Percentiles rank a stretch among this genome's conserved stretches.
Conservation (phyloP, 2,113 vertebrate genomes). For the Choloepus hoffmanni region DNA sequence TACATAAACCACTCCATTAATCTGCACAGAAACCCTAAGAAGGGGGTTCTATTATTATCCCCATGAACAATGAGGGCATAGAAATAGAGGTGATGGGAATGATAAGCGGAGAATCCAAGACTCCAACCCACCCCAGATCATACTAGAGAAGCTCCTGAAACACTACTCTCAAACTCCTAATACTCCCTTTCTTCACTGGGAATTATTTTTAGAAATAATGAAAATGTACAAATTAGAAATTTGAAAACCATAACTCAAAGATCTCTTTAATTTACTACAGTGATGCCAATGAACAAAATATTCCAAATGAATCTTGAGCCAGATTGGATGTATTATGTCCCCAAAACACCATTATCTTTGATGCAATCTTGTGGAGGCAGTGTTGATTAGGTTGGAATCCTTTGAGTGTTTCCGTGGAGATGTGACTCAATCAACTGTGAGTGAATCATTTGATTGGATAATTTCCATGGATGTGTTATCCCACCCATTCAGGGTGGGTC, state of each 20-base stretch:
- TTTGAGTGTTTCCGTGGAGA: too few relatives aligned
- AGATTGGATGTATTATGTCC: too few relatives aligned
- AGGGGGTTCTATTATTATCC: not conserved
- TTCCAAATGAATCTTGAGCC: not conserved
- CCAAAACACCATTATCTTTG: too few relatives aligned
- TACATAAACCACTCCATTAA: not conserved
- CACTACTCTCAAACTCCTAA: not conserved
- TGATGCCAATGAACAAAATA: not conserved
- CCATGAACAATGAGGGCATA: accelerated
- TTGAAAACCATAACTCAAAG: not conserved
- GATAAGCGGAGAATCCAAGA: not conserved
- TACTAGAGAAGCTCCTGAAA: not conserved
- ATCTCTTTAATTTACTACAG: not conserved
- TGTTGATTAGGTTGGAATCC: too few relatives aligned
- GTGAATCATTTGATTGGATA: too few relatives aligned
- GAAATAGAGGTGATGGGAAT: not conserved
- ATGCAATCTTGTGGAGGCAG: too few relatives aligned
- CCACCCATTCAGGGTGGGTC: too few relatives aligned
- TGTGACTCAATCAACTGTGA: too few relatives aligned
- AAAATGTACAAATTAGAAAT: not conserved
- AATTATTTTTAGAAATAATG: not conserved
- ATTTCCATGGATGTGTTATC: too few relatives aligned
- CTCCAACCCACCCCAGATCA: not conserved
- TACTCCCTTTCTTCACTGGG: not conserved
- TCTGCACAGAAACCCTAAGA: not conserved